Percentiles rank a stretch among this genome's conserved stretches.
These are phyloP conservation scores for Muscina levida DNA, from an alignment of 2,888 invertebrate genomes.

Conservation along the genomic window DNA sequence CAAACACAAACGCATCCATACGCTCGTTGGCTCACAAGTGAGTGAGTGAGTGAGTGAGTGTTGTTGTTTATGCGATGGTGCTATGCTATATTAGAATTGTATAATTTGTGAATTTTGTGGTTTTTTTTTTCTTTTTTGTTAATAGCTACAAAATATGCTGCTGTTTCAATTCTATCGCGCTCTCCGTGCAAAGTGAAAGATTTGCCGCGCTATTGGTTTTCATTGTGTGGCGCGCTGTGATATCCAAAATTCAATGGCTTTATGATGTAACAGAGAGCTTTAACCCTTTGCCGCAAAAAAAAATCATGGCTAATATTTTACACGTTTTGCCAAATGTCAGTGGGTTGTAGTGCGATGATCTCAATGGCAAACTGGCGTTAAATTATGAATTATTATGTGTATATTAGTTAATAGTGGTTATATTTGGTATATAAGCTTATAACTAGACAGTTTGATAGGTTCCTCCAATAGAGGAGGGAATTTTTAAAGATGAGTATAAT, in stretches of 20 bases:
- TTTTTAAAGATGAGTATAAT: too few species aligned
- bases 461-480: too few species aligned
- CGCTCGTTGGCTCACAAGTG: too few species aligned
- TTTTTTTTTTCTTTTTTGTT: background rate
- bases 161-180: background rate
- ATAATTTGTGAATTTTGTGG: constrained; percentile 35
- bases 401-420: too few species aligned
- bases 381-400: too few species aligned
- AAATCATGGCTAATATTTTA: background rate
- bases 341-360: too few species aligned
- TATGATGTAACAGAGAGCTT: background rate
- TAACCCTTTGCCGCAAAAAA: background rate
- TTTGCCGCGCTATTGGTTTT: background rate
- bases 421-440: too few species aligned
- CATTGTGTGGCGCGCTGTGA: background rate
- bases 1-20: background rate
- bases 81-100: constrained; percentile 11
- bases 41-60: background rate
- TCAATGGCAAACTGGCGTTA: too few species aligned
- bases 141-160: background rate
- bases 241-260: background rate
- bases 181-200: background rate
- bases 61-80: too few species aligned
- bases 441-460: too few species aligned
- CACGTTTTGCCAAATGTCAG: background rate